Base-by-base conservation (phyloP, 2,113 vertebrate genomes). In the Dicentrarchus labrax region DNA sequence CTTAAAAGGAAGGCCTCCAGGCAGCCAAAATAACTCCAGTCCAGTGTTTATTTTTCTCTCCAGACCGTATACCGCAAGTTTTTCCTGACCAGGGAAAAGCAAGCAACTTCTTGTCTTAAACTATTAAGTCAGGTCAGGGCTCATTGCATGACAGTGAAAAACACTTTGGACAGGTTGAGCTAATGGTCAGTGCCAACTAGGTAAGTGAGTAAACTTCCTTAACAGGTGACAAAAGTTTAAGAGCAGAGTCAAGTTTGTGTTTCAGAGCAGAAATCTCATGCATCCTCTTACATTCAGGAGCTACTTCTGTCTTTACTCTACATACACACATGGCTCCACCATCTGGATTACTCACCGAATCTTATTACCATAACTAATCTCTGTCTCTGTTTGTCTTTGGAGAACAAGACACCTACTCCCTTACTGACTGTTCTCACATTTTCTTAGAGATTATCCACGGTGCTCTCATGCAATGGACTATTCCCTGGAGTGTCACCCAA, bases 41-140 rank as follows among this genome's bases (percentile, higher is more conserved):
- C 47, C 80, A 72, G 45, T 86, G 82, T 90, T 90, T 89, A 69
- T 88, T 88, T 90, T 87, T 84, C 78, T 39, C 75, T 78, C 41
- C 5, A 41, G 36, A 66, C 67, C 8, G 4, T 53, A 53, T 36
- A 78, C 57, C 19, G 4, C 48, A 43, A 24, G 38, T 70, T 80
- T 77, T 71, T 82, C 47, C 57, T 50, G 53, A 76, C 51, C 64
- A 47, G 57, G 68, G 1, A 4, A 81, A 85, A 68, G 68, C 39
- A 74, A 71, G 68, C 62, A 74, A 56, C 47, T 54, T 80, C 70
- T 41, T 22, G 50, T 75, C 70, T 78, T n/a, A 54, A 61, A 50
- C 56, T 48, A 72, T 65, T 54, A 64, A 74, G 50, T 75, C 41
- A 24, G 73, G 38, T 41, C 43, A 15, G 60, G 19, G 48, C 56